Conservation (phyloP, 1,140 invertebrate species). For the Drosophila busckii region DNA sequence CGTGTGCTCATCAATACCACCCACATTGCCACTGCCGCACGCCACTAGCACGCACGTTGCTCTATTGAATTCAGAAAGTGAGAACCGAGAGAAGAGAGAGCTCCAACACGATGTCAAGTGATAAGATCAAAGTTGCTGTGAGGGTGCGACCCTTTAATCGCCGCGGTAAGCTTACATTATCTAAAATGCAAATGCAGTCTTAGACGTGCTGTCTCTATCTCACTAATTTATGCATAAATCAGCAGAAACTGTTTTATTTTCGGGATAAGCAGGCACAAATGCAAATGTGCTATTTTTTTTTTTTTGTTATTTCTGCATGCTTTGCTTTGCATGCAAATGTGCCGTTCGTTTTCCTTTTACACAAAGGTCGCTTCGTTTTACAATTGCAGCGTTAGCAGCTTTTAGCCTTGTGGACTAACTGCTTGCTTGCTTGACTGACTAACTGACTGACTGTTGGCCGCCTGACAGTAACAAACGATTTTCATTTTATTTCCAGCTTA, state of each 20-base stretch:
- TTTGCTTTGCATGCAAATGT: constrained; percentile 20
- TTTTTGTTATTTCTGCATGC: too few species aligned
- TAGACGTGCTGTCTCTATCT: not conserved
- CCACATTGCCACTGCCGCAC: constrained; percentile 10
- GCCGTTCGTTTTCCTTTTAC: constrained; percentile 40
- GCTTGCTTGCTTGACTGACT: constrained; percentile 12
- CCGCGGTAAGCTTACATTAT: constrained; percentile 85
- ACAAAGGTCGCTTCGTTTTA: constrained; percentile 48
- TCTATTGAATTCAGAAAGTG: constrained; percentile 20
- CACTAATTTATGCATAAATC: constrained; percentile 38
- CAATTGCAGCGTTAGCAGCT: constrained; percentile 53
- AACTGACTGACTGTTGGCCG: constrained; percentile 4
- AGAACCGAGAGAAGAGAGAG: constrained; percentile 16
- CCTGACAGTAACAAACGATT: constrained; percentile 46
- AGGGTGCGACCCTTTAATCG: constrained; percentile 97
- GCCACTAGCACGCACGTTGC: constrained; percentile 15
- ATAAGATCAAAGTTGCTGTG: constrained; percentile 97
- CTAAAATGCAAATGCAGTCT: constrained; percentile 19
- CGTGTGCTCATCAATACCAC: too few species aligned
- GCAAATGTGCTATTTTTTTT: too few species aligned
- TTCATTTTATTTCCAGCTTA: constrained; percentile 65
- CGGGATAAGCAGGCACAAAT: constrained; percentile 53
- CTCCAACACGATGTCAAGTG: constrained; percentile 73
- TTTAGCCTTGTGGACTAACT: constrained; percentile 42
- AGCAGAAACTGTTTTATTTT: constrained; percentile 41